A percentile compares a stretch with the other conserved stretches of the same genome.
Evolutionary conservation across 2,797 vertebrate species (phyloP).

Genomic region (Diplodus sargus): DNA sequence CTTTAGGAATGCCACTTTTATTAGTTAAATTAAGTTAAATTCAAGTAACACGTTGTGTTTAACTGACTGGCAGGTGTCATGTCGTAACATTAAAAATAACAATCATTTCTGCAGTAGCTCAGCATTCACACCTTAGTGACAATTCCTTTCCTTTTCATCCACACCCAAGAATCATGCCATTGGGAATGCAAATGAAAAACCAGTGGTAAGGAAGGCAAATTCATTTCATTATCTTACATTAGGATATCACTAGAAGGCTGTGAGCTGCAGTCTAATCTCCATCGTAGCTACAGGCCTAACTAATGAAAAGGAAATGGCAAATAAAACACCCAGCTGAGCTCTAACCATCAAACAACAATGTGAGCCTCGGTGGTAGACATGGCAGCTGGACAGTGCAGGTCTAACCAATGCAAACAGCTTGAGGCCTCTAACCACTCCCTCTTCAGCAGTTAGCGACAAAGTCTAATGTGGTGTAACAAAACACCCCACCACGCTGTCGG

Average conservation of each 20-base stretch:
- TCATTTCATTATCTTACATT: neutral
- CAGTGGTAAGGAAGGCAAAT: neutral
- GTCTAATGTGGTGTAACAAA: constrained; percentile 78
- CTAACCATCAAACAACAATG: constrained; percentile 38
- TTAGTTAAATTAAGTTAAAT: neutral
- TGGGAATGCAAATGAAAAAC: constrained; percentile 4
- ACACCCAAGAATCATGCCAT: neutral
- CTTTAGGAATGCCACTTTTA: neutral
- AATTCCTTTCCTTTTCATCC: constrained; percentile 6
- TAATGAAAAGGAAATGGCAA: constrained; percentile 10
- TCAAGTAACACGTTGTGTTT: neutral
- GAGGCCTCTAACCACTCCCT: constrained; percentile 67
- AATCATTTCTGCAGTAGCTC: neutral
- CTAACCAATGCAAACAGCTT: constrained; percentile 65
- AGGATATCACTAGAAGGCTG: neutral
- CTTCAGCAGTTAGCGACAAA: constrained; percentile 69
- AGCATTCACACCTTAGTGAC: neutral
- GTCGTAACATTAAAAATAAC: constrained; percentile 6
- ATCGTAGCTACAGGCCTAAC: constrained; percentile 1
- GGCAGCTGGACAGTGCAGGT: constrained; percentile 69
- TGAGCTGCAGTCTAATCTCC: constrained; percentile 11
- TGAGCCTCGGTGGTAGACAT: constrained; percentile 44
- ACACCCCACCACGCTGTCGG: constrained; percentile 52
- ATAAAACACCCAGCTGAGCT: constrained; percentile 39
- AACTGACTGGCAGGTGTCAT: neutral